A percentile compares a stretch with the other conserved stretches of the same genome.
These are phyloP conservation scores for Branchellion lobata DNA, from an alignment of 2,888 invertebrate genomes.

Conservation along the genomic window DNA sequence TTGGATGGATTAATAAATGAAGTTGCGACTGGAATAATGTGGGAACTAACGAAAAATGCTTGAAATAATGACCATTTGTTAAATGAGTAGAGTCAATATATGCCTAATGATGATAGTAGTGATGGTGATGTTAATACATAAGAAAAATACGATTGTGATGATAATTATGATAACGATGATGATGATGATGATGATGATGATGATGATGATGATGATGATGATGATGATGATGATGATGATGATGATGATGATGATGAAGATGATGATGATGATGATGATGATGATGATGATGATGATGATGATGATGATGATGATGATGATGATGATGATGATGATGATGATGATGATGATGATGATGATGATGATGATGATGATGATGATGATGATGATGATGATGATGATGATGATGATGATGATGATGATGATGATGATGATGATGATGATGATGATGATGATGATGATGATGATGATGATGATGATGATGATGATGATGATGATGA, in stretches of 20 bases:
- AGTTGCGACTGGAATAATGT: no score
- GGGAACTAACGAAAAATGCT: no score
- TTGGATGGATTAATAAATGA: no score
- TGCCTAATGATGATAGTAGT: no score
- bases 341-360: slow-evolving; percentile 32
- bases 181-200: slow-evolving; percentile 40
- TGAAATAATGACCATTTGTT: no score
- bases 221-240: slow-evolving; percentile 36
- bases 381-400: slow-evolving; percentile 27
- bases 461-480: not conserved
- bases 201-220: slow-evolving; percentile 37
- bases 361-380: slow-evolving; percentile 32
- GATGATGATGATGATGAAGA: slow-evolving; percentile 28
- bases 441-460: not conserved
- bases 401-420: slow-evolving; percentile 17
- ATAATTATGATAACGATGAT: slow-evolving; percentile 33
- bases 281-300: slow-evolving; percentile 39
- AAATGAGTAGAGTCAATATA: no score
- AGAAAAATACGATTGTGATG: no score
- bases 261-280: slow-evolving; percentile 33
- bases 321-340: slow-evolving; percentile 32
- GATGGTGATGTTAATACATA: no score
- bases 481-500: slow-evolving; percentile 15
- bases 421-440: slow-evolving; percentile 11
- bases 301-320: slow-evolving; percentile 40